Evolutionary conservation across 1,140 invertebrate genomes (phyloP).

Genomic region (Hyles vespertilio): DNA sequence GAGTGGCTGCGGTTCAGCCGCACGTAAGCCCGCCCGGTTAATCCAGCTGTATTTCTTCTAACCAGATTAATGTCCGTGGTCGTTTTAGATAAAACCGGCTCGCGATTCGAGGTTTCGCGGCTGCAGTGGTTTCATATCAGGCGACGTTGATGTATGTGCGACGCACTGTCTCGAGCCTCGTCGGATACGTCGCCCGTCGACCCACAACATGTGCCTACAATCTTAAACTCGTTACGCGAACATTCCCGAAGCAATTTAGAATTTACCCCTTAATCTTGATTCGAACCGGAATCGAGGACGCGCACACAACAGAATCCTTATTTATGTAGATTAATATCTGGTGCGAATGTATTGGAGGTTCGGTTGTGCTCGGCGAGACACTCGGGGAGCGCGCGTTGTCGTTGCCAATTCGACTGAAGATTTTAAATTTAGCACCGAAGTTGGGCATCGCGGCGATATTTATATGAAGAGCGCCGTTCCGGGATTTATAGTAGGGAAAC

Average conservation of each 20-base stretch:
- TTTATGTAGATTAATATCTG: slow-evolving; percentile 27
- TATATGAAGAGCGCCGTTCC: slow-evolving; percentile 53
- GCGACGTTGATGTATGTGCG: slow-evolving; percentile 59
- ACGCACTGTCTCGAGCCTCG: no score
- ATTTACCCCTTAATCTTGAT: slow-evolving; percentile 45
- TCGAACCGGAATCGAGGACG: slow-evolving; percentile 19
- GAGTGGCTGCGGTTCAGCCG: slow-evolving; percentile 31
- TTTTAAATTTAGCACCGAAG: slow-evolving; percentile 68
- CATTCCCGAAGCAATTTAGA: slow-evolving; percentile 46
- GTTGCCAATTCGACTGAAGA: slow-evolving; percentile 35
- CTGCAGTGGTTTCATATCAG: slow-evolving; percentile 55
- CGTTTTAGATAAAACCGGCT: slow-evolving; percentile 7
- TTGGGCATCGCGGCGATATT: slow-evolving; percentile 53
- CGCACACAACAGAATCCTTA: slow-evolving; percentile 19
- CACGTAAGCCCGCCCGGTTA: slow-evolving; percentile 17
- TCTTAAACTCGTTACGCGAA: slow-evolving; percentile 60
- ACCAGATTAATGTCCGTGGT: slow-evolving; percentile 27
- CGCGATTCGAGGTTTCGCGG: neutral
- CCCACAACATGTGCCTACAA: slow-evolving; percentile 50
- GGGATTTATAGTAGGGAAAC: slow-evolving; percentile 69
- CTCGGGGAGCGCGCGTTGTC: slow-evolving; percentile 24
- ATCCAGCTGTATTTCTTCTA: slow-evolving; percentile 29
- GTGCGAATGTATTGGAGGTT: slow-evolving; percentile 10
- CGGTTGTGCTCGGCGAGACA: slow-evolving; percentile 14
- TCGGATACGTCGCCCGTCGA: no score